Percentiles rank a stretch among this genome's conserved stretches.
Evolutionary conservation across 2,888 invertebrate species (phyloP).

Genomic region (Nemapogon koenigi): DNA sequence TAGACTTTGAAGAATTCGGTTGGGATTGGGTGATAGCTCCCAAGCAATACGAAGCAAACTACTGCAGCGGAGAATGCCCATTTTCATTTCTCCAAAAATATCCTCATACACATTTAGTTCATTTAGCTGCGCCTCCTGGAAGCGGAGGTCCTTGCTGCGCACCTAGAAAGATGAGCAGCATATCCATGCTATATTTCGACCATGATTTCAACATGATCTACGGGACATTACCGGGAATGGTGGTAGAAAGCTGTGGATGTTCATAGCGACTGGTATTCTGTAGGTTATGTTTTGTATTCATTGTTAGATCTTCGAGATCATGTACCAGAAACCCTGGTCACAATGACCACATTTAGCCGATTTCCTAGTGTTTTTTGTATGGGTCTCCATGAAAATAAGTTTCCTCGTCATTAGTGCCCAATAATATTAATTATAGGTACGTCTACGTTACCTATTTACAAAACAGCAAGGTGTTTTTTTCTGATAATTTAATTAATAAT

Average conservation of each 20-base stretch:
- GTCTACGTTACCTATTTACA: too few species aligned
- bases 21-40: conserved; percentile 99
- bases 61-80: conserved; percentile 95
- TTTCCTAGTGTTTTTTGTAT: too few species aligned
- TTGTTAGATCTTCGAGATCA: too few species aligned
- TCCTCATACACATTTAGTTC: conserved; percentile 87
- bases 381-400: too few species aligned
- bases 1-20: conserved; percentile 94
- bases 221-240: conserved; percentile 91
- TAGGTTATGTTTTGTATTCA: neutral
- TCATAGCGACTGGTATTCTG: conserved; percentile 60
- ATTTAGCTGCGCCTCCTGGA: conserved; percentile 77
- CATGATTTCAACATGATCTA: conserved; percentile 86
- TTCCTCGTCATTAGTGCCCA: too few species aligned
- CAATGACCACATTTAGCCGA: too few species aligned
- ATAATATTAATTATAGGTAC: too few species aligned
- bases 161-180: conserved; percentile 85
- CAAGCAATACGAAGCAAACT: conserved; percentile 92
- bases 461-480: too few species aligned
- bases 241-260: conserved; percentile 92
- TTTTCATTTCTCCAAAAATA: conserved; percentile 86
- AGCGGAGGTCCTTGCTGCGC: conserved; percentile 92
- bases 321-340: too few species aligned
- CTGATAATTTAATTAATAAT: too few species aligned
- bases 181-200: conserved; percentile 93